Conservation (phyloP, 2,113 vertebrate species). For the Tychaedon coryphoeus region DNA sequence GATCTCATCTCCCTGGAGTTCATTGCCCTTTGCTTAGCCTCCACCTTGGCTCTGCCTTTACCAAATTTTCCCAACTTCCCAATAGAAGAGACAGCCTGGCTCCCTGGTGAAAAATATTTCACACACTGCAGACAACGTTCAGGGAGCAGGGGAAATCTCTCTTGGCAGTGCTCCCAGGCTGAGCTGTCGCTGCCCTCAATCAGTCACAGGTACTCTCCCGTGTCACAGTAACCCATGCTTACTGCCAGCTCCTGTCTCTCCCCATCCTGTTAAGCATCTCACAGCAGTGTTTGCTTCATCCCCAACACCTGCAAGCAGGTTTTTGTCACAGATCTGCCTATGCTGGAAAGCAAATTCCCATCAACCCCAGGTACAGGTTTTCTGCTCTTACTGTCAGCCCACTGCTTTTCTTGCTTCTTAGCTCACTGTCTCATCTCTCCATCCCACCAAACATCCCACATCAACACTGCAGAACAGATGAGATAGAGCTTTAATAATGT, state of each 20-base stretch:
- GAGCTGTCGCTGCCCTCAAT: neutral
- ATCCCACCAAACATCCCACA: neutral
- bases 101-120: neutral
- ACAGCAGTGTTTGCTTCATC: neutral
- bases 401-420: neutral
- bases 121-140: neutral
- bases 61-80: neutral
- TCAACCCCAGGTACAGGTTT: neutral
- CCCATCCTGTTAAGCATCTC: neutral
- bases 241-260: neutral
- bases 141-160: neutral
- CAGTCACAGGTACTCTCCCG: neutral
- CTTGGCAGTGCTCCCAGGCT: neutral
- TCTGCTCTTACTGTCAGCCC: neutral
- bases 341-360: neutral
- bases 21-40: neutral
- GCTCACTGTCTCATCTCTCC: neutral
- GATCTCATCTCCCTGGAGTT: neutral
- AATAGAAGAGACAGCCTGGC: neutral
- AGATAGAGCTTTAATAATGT: constrained; percentile 12
- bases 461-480: neutral
- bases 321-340: neutral
- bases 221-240: neutral
- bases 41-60: neutral
- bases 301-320: neutral